Evolutionary conservation across 37 sponge, comb jelly and placozoan genomes (phyloP).

Genomic region (Beroe forskalii): DNA sequence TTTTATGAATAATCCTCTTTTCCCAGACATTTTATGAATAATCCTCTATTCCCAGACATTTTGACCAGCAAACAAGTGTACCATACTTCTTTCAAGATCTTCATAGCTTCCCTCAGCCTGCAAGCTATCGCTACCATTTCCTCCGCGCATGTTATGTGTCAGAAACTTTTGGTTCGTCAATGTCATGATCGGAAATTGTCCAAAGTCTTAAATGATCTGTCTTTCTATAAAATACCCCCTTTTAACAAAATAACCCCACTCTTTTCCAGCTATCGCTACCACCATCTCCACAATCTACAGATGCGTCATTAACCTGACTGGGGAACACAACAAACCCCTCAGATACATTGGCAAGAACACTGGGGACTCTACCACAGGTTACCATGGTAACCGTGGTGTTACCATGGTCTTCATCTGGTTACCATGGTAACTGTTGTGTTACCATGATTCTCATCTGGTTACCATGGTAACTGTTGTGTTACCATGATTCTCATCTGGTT

Average conservation of each 20-base stretch:
- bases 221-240: no score
- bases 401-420: no score
- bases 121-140: background rate
- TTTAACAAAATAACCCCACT: no score
- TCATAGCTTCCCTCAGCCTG: constrained; percentile 12
- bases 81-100: constrained; percentile 59
- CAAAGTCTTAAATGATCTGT: no score
- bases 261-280: background rate
- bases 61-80: constrained; percentile 22
- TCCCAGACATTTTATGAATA: no score
- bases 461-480: background rate
- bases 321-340: background rate
- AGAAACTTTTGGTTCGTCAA: no score
- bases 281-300: background rate
- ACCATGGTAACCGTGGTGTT: background rate
- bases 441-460: no score
- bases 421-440: background rate
- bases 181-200: no score
- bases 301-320: constrained; percentile 19
- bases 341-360: constrained; percentile 19
- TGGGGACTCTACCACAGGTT: no score
- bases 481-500: no score
- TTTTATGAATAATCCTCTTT: no score
- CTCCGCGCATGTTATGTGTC: no score
- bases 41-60: background rate